Base-by-base conservation (phyloP, 2,888 invertebrate genomes). In the Melinopterus prodromus region DNA sequence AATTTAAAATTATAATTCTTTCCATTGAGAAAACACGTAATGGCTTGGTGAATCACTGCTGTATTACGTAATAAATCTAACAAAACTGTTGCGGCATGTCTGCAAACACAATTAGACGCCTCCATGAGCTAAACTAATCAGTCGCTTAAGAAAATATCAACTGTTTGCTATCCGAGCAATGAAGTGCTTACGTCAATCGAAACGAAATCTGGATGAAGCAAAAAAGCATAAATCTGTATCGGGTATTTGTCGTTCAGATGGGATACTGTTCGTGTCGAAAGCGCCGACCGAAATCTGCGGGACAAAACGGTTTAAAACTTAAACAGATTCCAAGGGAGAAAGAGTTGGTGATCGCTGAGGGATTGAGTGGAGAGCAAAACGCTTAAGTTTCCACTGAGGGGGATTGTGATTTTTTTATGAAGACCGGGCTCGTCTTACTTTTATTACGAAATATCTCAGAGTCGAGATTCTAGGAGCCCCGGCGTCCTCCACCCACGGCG, bases 391-490 rank as follows among this genome's bases (percentile, higher is more conserved):
- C 53, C 53, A 53, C 53, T 53, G 53, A 53, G 12, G 53, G 53
- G 53, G 53, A 53, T 53, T 53, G 53, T 53, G 53, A 53, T 53
- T 53, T 53, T 53, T 53, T 53, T 53, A 53, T 53, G 53, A 53
- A 53, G 53, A 53, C 9, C 53, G 53, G 53, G 53, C 12, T 53
- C 53, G 53, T 53, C 53, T 53, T 53, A 53, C 53, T 53, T 53
- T 53, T 53, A 53, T 53, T 53, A 53, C 53, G 53, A 53, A 53
- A 53, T 53, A 53, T 53, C 53, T 53, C 53, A 53, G 26, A 26
- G 26, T 26, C 26, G 26, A 53, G 53, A 53, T 53, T 53, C 53
- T 53, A 53, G 53, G 2, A 7, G 53, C 53, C 2, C 2, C 53
- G 5, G 9, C 53, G 5, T 53, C 53, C 53, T 9, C 53, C 53